Evolutionary conservation across 2,113 vertebrate genomes (phyloP).

Genomic region (Myrmecobius fasciatus): DNA sequence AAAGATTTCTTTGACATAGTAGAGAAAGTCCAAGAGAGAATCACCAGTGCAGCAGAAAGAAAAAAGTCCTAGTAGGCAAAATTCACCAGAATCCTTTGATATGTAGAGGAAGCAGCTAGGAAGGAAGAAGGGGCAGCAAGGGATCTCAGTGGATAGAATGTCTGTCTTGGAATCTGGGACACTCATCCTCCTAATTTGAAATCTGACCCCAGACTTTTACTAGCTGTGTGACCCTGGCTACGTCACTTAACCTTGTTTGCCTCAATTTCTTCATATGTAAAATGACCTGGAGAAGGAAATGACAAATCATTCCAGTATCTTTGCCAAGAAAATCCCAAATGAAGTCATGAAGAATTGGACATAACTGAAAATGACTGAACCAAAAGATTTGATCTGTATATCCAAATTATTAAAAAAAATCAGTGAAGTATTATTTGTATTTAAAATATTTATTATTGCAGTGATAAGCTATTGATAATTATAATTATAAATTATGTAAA

Average conservation of each 20-base stretch:
- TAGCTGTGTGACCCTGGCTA: neutral
- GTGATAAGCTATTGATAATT: neutral
- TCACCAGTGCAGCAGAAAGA: neutral
- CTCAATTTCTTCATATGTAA: neutral
- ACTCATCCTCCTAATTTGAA: neutral
- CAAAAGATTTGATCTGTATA: neutral
- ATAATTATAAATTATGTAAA: too few relatives aligned
- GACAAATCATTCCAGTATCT: neutral
- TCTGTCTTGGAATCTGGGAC: neutral
- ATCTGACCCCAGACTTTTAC: neutral
- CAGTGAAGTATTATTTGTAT: neutral
- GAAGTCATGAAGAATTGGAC: too few relatives aligned
- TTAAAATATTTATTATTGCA: conserved; percentile 1
- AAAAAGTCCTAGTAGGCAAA: neutral
- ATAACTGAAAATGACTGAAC: neutral
- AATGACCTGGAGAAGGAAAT: neutral
- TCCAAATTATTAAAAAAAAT: neutral
- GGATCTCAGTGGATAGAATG: neutral
- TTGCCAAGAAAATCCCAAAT: neutral
- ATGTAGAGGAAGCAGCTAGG: neutral
- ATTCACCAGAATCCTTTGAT: neutral
- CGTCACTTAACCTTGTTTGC: neutral
- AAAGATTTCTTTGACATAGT: neutral
- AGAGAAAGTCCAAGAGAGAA: neutral
- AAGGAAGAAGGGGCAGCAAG: neutral